Evolutionary conservation across 1,140 invertebrate genomes (phyloP), one percentile per base, ranked within the genome.

Genomic region (Calephelis nemesis): DNA sequence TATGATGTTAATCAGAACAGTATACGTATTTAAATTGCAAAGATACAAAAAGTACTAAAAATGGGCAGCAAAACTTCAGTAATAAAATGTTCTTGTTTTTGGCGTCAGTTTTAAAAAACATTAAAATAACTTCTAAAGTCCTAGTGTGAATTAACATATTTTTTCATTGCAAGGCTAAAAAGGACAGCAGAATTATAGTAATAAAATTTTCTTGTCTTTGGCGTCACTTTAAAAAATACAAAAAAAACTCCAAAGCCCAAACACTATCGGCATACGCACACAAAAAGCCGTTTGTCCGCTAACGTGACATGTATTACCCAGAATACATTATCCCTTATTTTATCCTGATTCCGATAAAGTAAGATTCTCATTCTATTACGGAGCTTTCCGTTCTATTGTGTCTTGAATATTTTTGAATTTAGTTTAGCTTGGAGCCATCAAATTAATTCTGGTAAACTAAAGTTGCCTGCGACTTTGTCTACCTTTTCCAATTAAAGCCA

Each of bases 261-360:
- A 70, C 69, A 71, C 67, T 50, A 70, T 70, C 65, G 54, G 48
- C 48, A 60, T 68, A 70, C 67, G 67, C 54, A 40, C 30, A 60
- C 39, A 68, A 70, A 68, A 49, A 65, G 65, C 63, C 71, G 68
- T 68, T 70, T 64, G 67, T 68, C 71, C 69, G 71, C 64, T 75
- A 75, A 73, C 69, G 63, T 71, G 71, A 74, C 65, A 62, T 67
- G 63, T 19, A 68, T 63, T 71, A 66, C 67, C 68, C 71, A 47
- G 74, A 73, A 75, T 73, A 73, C 47, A 75, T 73, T 73, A 75
- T 73, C 74, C 71, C 74, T 75, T 75, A 73, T 75, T 75, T 75
- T 75, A 71, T 75, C 60, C 71, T 49, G 49, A 68, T 68, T 68
- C 69, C 50, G 58, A 73, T 73, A 71, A 73, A 73, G 67, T 71